phyloP scores from a whole-genome alignment of 2,888 invertebrate species.

The Abrostola tripartita region DNA sequence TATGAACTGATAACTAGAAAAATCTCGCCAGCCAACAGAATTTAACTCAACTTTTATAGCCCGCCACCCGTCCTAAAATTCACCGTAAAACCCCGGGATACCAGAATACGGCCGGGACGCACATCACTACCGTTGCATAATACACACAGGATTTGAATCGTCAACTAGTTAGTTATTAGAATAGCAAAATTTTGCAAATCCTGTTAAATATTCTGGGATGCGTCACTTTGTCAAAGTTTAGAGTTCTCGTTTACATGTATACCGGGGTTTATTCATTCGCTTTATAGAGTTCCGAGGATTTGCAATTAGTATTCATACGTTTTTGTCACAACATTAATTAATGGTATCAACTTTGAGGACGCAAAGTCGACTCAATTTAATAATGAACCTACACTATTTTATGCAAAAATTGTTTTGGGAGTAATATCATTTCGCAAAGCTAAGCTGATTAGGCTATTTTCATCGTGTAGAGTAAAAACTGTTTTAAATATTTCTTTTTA shows the following conservation, averaged over 20 bases:
- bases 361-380: no score
- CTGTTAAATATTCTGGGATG: conserved; percentile 51
- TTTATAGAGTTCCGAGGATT: conserved; percentile 29
- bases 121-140: conserved; percentile 52
- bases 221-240: conserved; percentile 47
- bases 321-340: conserved; percentile 2
- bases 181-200: conserved; percentile 60
- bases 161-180: conserved; percentile 57
- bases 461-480: no score
- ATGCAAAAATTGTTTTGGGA: no score
- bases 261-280: conserved; percentile 21
- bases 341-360: neutral
- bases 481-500: no score
- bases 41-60: conserved; percentile 34
- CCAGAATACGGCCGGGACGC: conserved; percentile 6
- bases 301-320: conserved; percentile 41
- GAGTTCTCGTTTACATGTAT: conserved; percentile 28
- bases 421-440: no score
- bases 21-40: conserved; percentile 18
- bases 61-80: conserved; percentile 6
- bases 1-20: conserved; percentile 30
- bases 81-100: conserved; percentile 31
- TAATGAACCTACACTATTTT: no score
- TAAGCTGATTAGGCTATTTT: no score
- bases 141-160: conserved; percentile 53